These are phyloP conservation scores for Pissodes strobi DNA, from an alignment of 1,140 invertebrate species.

Conservation along the genomic window DNA sequence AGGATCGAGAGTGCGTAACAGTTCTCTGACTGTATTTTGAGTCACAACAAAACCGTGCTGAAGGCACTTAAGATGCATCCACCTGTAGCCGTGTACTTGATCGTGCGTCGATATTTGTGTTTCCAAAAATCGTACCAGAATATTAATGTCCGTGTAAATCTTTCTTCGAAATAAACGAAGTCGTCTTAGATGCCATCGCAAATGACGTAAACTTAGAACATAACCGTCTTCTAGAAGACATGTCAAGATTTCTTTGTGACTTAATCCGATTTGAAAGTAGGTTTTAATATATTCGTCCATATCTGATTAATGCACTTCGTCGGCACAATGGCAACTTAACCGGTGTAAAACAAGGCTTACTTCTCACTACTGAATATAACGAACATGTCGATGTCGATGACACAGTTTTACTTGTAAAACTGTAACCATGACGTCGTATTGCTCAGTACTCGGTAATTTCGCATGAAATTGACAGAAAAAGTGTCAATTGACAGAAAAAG, in stretches of 20 bases:
- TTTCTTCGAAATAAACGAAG: slow-evolving; percentile 9
- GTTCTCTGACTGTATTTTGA: background rate
- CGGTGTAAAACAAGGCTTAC: no score
- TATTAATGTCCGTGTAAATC: background rate
- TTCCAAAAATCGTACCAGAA: background rate
- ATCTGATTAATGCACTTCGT: no score
- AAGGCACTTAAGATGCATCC: no score
- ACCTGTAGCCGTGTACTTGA: slow-evolving; percentile 7
- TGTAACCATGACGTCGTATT: no score
- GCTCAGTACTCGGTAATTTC: no score
- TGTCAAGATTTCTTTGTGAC: background rate
- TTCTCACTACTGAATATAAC: no score
- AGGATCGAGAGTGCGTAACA: slow-evolving; percentile 4
- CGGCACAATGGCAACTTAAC: no score
- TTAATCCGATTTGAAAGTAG: background rate
- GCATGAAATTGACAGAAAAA: no score
- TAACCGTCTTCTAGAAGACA: background rate
- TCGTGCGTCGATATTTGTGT: background rate
- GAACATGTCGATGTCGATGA: no score
- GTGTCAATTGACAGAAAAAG: no score
- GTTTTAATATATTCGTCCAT: background rate
- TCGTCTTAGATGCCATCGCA: background rate
- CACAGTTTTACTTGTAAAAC: no score
- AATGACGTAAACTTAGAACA: background rate
- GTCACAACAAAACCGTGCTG: slow-evolving; percentile 7